These are phyloP conservation scores for Alouatta palliata DNA, from an alignment of 2,113 vertebrate genomes.

Conservation along the genomic window DNA sequence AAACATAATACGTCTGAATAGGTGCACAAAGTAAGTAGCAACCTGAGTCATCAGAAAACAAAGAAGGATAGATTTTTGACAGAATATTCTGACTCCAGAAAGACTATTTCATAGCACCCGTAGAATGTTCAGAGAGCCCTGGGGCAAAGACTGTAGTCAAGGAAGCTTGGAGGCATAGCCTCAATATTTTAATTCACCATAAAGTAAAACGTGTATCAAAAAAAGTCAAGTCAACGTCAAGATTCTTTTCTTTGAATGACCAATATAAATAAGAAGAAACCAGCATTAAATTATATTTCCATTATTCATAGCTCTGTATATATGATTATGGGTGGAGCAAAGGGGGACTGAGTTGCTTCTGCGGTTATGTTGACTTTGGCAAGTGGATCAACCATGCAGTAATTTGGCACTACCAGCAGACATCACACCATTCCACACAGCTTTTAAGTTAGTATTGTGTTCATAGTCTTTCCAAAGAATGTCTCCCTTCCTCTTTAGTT, in stretches of 20 bases:
- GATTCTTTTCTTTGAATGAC: constrained; percentile 34
- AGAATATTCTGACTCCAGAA: constrained; percentile 55
- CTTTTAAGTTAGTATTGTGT: constrained; percentile 67
- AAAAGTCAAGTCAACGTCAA: constrained; percentile 60
- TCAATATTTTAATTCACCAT: neutral
- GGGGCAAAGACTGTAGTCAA: neutral
- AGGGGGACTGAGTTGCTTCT: constrained; percentile 47
- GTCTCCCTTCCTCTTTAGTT: constrained; percentile 43
- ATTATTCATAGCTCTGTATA: constrained; percentile 27
- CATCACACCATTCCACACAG: constrained; percentile 78
- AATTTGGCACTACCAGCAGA: constrained; percentile 67
- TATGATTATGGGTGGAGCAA: neutral
- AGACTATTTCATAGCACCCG: constrained; percentile 6
- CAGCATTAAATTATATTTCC: constrained; percentile 58
- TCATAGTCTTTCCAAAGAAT: constrained; percentile 60
- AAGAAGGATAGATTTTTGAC: constrained; percentile 45
- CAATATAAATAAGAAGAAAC: constrained; percentile 71
- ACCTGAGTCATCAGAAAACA: constrained; percentile 65
- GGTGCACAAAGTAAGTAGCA: constrained; percentile 36
- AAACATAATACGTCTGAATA: constrained; percentile 60
- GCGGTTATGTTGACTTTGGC: constrained; percentile 77
- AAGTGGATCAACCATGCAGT: neutral
- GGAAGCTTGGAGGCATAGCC: neutral
- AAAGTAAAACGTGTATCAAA: neutral
- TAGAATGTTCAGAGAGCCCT: neutral